These are phyloP conservation scores for Tinea pellionella DNA, from an alignment of 2,888 invertebrate species.

Conservation along the genomic window DNA sequence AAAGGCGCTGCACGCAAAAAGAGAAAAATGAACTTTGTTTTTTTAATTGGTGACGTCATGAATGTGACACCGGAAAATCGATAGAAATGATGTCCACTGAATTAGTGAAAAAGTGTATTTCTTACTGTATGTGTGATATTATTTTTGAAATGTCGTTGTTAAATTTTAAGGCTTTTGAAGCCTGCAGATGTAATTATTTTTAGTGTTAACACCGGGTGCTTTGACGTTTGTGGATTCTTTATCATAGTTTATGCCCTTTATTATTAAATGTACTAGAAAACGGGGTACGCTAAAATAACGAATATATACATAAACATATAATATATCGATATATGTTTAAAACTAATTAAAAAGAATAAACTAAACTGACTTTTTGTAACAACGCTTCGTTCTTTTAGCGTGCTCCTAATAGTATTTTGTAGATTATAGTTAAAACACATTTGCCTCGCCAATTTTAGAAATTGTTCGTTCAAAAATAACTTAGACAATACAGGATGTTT, in stretches of 20 bases:
- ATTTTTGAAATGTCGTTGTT: conserved; percentile 59
- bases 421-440: conserved; percentile 45
- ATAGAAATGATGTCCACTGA: background rate
- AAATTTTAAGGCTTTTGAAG: conserved; percentile 54
- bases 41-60: background rate
- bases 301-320: background rate
- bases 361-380: background rate
- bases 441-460: conserved; percentile 49
- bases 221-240: conserved; percentile 65
- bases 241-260: conserved; percentile 41
- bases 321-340: background rate
- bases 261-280: conserved; percentile 55
- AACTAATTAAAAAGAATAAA: background rate
- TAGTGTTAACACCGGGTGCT: conserved; percentile 68
- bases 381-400: background rate
- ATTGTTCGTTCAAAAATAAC: conserved; percentile 32
- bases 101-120: conserved; percentile 46
- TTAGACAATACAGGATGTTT: conserved; percentile 47
- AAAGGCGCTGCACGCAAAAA: conserved; percentile 59
- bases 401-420: conserved; percentile 19
- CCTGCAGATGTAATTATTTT: conserved; percentile 49
- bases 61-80: background rate
- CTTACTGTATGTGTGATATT: conserved; percentile 66
- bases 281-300: conserved; percentile 32
- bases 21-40: conserved; percentile 20